Conservation (phyloP, 64 coral and sea anemone species). For the Montipora cactus region DNA sequence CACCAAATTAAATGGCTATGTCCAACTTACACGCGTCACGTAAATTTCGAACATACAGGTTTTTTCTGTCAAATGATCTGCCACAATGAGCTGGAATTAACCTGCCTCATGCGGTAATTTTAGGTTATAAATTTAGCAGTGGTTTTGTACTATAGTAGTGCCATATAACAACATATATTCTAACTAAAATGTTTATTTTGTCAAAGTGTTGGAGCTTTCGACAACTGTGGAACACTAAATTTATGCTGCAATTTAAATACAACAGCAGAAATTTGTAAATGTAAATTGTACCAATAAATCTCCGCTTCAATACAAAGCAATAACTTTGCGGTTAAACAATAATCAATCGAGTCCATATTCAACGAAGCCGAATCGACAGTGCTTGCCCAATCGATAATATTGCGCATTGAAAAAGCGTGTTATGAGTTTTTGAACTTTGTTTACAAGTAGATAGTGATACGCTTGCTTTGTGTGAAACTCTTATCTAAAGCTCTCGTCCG, state of each 20-base stretch:
- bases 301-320: not conserved
- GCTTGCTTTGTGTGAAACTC: not conserved
- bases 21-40: too few relatives aligned
- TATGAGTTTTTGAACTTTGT: conserved; percentile 3
- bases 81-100: too few relatives aligned
- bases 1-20: not conserved
- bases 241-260: conserved; percentile 22
- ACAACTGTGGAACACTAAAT: not conserved
- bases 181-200: not conserved
- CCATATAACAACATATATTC: not conserved
- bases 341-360: not conserved
- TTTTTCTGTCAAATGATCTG: not conserved
- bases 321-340: not conserved
- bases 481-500: not conserved
- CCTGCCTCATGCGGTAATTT: not conserved
- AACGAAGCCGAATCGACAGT: not conserved
- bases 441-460: conserved; percentile 12
- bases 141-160: not conserved
- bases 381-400: not conserved
- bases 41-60: not conserved
- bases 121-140: not conserved
- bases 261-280: not conserved
- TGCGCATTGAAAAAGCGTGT: not conserved
- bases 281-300: conserved; percentile 25
- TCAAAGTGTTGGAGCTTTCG: not conserved